phyloP scores from a whole-genome alignment of 2,888 invertebrate genomes.

The Gryllus longicercus region DNA sequence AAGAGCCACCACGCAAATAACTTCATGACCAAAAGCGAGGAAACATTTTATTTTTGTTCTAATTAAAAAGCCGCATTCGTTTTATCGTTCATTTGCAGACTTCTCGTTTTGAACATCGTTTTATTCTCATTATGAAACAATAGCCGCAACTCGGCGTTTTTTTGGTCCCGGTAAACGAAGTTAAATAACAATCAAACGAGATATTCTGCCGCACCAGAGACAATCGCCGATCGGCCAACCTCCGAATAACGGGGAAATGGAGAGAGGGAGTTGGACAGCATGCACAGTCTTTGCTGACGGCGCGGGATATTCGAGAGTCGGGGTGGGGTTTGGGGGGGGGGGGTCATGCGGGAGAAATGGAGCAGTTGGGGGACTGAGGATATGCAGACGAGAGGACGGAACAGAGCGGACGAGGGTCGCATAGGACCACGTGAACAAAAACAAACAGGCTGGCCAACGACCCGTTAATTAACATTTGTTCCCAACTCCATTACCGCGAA shows the following conservation, averaged over 20 bases:
- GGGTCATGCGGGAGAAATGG: neutral
- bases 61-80: constrained; percentile 17
- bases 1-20: neutral
- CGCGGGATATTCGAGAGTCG: neutral
- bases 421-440: neutral
- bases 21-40: neutral
- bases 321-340: neutral
- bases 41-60: constrained; percentile 1
- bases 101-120: constrained; percentile 17
- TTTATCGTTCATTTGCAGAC: constrained; percentile 17
- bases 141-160: neutral
- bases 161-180: constrained; percentile 6
- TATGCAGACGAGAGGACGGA: too few relatives aligned
- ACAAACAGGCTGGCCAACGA: neutral
- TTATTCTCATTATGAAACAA: constrained; percentile 17
- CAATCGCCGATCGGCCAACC: neutral
- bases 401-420: neutral
- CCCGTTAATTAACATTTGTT: neutral
- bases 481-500: neutral
- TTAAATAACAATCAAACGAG: constrained; percentile 5
- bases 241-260: neutral
- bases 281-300: neutral
- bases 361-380: too few relatives aligned
- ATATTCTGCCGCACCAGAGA: neutral
- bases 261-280: neutral